Evolutionary conservation across 2,113 vertebrate genomes (phyloP).

Genomic region (Polypterus senegalus): DNA sequence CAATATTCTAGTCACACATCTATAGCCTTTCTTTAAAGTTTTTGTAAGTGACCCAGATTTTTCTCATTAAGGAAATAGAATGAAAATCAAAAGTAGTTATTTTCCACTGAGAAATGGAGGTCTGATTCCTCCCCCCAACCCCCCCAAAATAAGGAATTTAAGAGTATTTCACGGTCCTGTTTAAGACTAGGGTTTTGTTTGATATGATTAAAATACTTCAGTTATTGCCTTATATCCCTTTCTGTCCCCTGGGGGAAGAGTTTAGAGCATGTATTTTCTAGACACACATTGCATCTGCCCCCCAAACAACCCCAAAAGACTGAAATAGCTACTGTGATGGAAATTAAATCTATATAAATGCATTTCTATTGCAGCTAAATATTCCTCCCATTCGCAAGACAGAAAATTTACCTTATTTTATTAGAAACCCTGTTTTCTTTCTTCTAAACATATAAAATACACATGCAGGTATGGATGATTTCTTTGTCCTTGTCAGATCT

Average conservation of each 20-base stretch:
- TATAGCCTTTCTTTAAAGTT: background rate
- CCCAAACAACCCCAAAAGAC: no score
- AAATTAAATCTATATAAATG: no score
- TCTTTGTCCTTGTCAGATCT: no score
- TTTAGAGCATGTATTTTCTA: no score
- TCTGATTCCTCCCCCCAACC: slow-evolving; percentile 20
- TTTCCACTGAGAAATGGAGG: slow-evolving; percentile 1
- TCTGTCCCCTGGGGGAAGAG: background rate
- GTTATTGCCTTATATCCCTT: slow-evolving; percentile 11
- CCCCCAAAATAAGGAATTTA: slow-evolving; percentile 14
- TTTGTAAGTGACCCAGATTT: slow-evolving; percentile 6
- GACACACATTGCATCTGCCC: no score
- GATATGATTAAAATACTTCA: slow-evolving; percentile 42
- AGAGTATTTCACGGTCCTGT: slow-evolving; percentile 32
- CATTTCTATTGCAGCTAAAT: no score
- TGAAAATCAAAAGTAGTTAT: background rate
- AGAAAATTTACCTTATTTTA: no score
- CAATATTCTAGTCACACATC: background rate
- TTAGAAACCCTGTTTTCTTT: no score
- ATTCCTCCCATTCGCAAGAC: no score
- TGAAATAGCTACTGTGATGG: no score
- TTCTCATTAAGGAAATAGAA: background rate
- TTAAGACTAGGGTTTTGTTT: slow-evolving; percentile 43
- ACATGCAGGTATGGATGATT: no score
- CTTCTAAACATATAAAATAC: no score